Evolutionary conservation across 2,888 invertebrate species (phyloP), one percentile per base, ranked within the genome.

Genomic region (Deroplatys truncata): DNA sequence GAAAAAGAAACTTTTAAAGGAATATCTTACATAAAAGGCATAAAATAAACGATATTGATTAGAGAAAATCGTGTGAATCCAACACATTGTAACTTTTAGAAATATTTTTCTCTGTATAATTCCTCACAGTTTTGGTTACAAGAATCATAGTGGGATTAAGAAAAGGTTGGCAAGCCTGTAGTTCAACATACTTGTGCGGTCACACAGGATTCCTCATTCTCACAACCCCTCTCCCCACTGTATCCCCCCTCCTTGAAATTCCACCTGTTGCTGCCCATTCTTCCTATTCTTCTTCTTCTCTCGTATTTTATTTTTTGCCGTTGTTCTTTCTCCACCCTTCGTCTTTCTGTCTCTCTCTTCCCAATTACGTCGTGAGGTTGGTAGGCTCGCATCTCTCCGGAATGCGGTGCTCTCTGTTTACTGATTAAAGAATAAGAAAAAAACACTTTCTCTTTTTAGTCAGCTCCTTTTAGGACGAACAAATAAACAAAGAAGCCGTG

Each of bases 261-360:
- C 85, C 85, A 85, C 85, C 85, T 85, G 85, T 85, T 85, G 85
- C 85, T 43, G 85, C 85, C 28, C 85, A 49, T 85, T 85, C 85
- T 85, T 85, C 85, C 85, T 49, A 56, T 31, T 85, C 84, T 85
- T 35, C 43, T 35, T 85, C 85, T 85, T 49, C 85, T 43, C 43
- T 85, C 56, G 56, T 72, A 72, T 72, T 72, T 72, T 72, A 72
- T 72, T 72, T 72, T 72, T 72, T 72, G 56, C 56, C 56, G 56
- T 72, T 72, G 56, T 16, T 72, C 56, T 43, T 43, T 43, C 43
- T 43, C 43, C 43, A 43, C 43, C 43, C 43, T 43, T 43, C 43
- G 43, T 43, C 43, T 43, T 43, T 43, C 43, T 20, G 7, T 72
- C 56, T 72, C 56, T 72, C 56, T 72, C 56, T 72, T 72, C 25